A percentile compares a stretch with the other conserved stretches of the same genome.
Evolutionary conservation across 2,797 vertebrate genomes (phyloP).

Genomic region (Podarcis lilfordi): DNA sequence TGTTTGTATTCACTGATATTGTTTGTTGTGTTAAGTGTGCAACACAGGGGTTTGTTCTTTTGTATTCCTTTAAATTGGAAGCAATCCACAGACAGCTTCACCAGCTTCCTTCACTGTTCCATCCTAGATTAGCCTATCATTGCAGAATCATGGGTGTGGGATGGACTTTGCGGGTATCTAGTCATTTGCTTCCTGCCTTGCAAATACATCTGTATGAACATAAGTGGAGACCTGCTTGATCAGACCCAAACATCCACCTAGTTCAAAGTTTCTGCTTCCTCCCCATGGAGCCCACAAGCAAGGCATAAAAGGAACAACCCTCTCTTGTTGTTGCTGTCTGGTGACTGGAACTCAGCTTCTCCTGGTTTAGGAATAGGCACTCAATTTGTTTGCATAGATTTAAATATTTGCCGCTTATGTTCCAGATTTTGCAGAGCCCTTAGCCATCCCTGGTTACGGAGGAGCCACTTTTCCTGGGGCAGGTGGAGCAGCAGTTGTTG

Average conservation of each 20-base stretch:
- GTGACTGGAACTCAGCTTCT: not conserved
- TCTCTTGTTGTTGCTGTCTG: not conserved
- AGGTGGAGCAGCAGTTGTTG: conserved; percentile 75
- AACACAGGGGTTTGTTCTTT: no score
- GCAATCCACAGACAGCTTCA: conserved; percentile 35
- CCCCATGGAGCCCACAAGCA: not conserved
- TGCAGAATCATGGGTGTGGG: not conserved
- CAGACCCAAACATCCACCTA: not conserved
- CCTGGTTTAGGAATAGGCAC: no score
- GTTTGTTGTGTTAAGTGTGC: not conserved
- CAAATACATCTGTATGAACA: not conserved
- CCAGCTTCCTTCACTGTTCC: conserved; percentile 3
- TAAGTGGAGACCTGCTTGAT: not conserved
- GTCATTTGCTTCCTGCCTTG: not conserved
- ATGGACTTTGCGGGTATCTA: not conserved
- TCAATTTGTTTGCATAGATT: not conserved
- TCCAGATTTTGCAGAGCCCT: conserved; percentile 96
- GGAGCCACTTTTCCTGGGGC: conserved; percentile 76
- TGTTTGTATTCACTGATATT: no score
- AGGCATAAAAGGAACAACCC: not conserved
- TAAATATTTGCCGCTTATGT: conserved; percentile 37
- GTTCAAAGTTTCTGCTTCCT: not conserved
- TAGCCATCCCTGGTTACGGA: conserved; percentile 84
- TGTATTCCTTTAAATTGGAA: conserved; percentile 25
- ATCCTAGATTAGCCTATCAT: not conserved